phyloP scores from a whole-genome alignment of 2,888 invertebrate genomes.

The Ametastegia equiseti region DNA sequence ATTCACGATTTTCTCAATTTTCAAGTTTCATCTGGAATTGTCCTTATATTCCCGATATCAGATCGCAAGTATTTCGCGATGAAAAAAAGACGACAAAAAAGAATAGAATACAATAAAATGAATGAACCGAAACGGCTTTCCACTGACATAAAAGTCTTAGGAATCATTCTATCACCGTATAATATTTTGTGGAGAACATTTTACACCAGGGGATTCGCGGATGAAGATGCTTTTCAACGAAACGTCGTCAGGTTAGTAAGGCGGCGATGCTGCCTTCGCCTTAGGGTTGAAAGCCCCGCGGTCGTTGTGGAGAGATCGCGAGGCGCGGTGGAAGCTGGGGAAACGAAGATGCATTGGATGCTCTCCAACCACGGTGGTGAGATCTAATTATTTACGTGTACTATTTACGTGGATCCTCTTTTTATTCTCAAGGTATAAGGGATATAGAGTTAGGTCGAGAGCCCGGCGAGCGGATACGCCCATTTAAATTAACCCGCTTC shows the following conservation, averaged over 20 bases:
- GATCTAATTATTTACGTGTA: conserved; percentile 50
- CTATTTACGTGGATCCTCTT: conserved; percentile 34
- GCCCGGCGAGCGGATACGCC: not conserved
- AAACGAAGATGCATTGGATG: conserved; percentile 50
- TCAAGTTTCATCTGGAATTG: no score
- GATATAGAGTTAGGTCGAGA: not conserved
- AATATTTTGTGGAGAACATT: not conserved
- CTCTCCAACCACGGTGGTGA: conserved; percentile 44
- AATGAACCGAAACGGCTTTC: not conserved
- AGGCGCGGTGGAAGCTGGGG: conserved; percentile 17
- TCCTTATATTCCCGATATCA: not conserved
- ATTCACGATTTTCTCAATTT: no score
- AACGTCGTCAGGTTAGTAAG: conserved; percentile 6
- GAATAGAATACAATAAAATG: no score
- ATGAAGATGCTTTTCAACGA: conserved; percentile 17
- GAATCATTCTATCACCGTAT: not conserved
- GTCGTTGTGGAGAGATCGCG: conserved; percentile 21
- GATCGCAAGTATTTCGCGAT: not conserved
- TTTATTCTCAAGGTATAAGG: conserved; percentile 6
- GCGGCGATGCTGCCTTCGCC: not conserved
- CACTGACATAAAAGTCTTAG: not conserved
- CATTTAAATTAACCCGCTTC: conserved; percentile 39
- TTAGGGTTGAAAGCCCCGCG: conserved; percentile 13
- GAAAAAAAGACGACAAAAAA: not conserved
- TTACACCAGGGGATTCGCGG: not conserved